Percentiles rank a stretch among this genome's conserved stretches.
Evolutionary conservation across 2,113 vertebrate species (phyloP).

Genomic region (Cyprinodon tularosa): DNA sequence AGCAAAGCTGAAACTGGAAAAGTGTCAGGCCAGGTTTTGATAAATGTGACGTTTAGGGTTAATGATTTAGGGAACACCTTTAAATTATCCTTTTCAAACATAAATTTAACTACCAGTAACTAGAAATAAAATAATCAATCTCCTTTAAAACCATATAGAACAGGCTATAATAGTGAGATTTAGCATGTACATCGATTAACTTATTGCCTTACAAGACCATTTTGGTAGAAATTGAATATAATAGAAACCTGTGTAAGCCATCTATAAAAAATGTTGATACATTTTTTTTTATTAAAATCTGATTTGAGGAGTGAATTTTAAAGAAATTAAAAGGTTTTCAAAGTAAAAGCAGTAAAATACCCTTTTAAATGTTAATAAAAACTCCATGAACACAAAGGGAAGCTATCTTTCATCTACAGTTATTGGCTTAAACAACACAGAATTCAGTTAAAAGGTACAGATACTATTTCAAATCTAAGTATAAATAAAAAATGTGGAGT

Average conservation of each 20-base stretch:
- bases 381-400: too few species aligned
- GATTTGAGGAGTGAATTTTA: not conserved
- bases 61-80: not conserved
- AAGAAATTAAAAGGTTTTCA: not conserved
- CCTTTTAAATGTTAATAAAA: not conserved
- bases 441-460: not conserved
- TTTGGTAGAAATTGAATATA: not conserved
- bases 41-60: not conserved
- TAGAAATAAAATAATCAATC: not conserved
- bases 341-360: not conserved
- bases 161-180: not conserved
- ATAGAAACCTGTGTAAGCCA: not conserved
- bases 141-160: not conserved
- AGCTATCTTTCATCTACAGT: not conserved
- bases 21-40: not conserved
- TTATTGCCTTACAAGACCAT: not conserved
- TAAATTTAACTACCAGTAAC: not conserved
- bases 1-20: not conserved
- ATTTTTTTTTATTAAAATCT: not conserved
- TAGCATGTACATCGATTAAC: not conserved
- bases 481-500: not conserved
- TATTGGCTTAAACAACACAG: not conserved
- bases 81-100: not conserved
- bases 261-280: not conserved
- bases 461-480: not conserved